Evolutionary conservation across 2,888 invertebrate genomes (phyloP).

Genomic region (Rambutsinella grinnellia): DNA sequence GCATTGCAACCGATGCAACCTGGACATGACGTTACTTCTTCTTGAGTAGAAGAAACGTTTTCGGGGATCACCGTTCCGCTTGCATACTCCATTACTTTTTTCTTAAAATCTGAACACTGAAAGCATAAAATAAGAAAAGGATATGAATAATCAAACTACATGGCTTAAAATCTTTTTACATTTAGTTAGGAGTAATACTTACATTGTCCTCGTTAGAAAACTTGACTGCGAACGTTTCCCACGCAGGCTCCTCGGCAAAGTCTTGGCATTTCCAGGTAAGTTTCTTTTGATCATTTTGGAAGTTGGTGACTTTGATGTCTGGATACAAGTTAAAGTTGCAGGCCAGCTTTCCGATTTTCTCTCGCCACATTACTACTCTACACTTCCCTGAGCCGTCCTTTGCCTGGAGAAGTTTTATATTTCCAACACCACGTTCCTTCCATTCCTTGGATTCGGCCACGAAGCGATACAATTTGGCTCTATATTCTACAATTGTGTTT

Average conservation of each 20-base stretch:
- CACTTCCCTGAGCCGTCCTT: slow-evolving; percentile 76
- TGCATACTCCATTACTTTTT: background rate
- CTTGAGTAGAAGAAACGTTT: background rate
- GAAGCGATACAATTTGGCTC: slow-evolving; percentile 70
- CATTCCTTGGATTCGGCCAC: slow-evolving; percentile 79
- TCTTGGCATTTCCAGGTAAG: slow-evolving; percentile 68
- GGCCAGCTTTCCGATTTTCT: slow-evolving; percentile 74
- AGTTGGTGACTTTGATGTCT: slow-evolving; percentile 66
- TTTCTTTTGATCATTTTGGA: slow-evolving; percentile 66
- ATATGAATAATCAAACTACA: too few species aligned
- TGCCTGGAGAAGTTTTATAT: slow-evolving; percentile 88
- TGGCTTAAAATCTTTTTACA: too few species aligned
- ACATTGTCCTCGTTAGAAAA: slow-evolving; percentile 67
- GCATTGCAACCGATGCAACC: slow-evolving; percentile 59
- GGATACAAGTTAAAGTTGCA: slow-evolving; percentile 68
- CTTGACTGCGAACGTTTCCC: slow-evolving; percentile 70
- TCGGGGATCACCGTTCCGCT: too few species aligned
- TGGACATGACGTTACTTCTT: too few species aligned
- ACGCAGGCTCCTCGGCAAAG: slow-evolving; percentile 69
- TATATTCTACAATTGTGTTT: slow-evolving; percentile 78
- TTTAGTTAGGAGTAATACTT: too few species aligned
- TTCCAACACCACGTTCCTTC: slow-evolving; percentile 95
- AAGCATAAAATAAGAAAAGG: slow-evolving; percentile 1
- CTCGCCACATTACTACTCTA: slow-evolving; percentile 88
- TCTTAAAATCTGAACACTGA: slow-evolving; percentile 18